Base-by-base conservation (phyloP, 2,113 vertebrate species). In the Elgaria multicarinata region DNA sequence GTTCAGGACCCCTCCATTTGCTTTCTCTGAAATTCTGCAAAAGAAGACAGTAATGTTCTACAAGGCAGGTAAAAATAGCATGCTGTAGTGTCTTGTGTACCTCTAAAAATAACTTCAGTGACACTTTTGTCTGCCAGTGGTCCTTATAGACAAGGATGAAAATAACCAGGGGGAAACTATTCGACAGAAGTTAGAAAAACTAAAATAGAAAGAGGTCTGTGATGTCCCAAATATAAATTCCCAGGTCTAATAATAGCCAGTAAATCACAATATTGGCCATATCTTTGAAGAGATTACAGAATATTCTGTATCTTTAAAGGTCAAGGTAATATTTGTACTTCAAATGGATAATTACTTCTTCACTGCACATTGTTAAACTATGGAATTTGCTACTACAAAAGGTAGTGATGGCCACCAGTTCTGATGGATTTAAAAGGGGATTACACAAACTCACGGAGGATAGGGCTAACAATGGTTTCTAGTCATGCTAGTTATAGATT, bases 101-200 rank as follows among this genome's bases (percentile, higher is more conserved):
- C 77, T 74, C 67, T 87, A 91, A 91, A 90, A 92, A 92, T 91
- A 83, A 82, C 82, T 71, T 71, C 36, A 71, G 20, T 42, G 44
- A 62, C 31, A 46, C 39, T 22, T 10, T 39, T 24, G 55, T 89
- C 81, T 77, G 42, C 50, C 28, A 31, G 28, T 87, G 28, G 81
- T 31, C 33, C 53, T 85, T 92, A 44, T 86, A 83, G 24, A 31
- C 20, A 92, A 85, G 83, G 74, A 58, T 92, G 44, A 80, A 81
- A 83, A 78, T 31, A 90, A 42, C 7, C 33, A 1, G 9, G 88
- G 31, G 83, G 66, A 89, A 81, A 55, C n/a, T 87, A 13, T 72
- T 91, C 76, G 44, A 16, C 0, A 87, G 66, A 77, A 66, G 22
- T 69, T 26, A 39, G 28, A 78, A 89, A 42, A 13, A 91, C 89